Conservation (phyloP, 1,140 invertebrate genomes). For the Dreissena rostriformis region DNA sequence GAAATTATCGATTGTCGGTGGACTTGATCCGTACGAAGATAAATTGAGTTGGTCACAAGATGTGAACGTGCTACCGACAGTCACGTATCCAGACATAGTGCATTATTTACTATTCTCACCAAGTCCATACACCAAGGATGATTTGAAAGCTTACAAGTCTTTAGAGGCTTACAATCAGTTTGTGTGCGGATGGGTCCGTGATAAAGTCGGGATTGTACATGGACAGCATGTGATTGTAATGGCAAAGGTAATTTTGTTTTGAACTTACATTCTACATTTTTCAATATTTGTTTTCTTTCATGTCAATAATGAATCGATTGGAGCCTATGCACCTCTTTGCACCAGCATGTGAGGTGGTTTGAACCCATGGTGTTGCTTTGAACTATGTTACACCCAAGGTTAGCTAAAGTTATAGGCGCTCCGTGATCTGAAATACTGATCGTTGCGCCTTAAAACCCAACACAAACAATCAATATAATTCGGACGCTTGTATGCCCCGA, state of each 20-base stretch:
- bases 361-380: no score
- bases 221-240: not conserved
- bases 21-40: slow-evolving; percentile 16
- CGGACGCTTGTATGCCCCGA: no score
- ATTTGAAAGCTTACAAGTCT: slow-evolving; percentile 56
- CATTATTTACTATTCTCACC: slow-evolving; percentile 52
- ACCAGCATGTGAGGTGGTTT: no score
- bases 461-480: no score
- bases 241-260: not conserved
- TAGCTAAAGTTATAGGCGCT: no score
- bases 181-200: slow-evolving; percentile 62
- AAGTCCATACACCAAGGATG: slow-evolving; percentile 56
- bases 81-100: slow-evolving; percentile 52
- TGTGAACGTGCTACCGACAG: not conserved
- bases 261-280: no score
- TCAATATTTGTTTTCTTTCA: no score
- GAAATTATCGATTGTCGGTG: slow-evolving; percentile 32
- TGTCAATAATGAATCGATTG: no score
- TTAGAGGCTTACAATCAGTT: slow-evolving; percentile 66
- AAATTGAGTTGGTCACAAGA: slow-evolving; percentile 1
- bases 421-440: no score
- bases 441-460: no score
- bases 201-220: slow-evolving; percentile 2
- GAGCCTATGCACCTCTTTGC: no score
- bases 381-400: no score